Base-by-base conservation (phyloP, 2,113 vertebrate species). In the Cheirogaleus medius region DNA sequence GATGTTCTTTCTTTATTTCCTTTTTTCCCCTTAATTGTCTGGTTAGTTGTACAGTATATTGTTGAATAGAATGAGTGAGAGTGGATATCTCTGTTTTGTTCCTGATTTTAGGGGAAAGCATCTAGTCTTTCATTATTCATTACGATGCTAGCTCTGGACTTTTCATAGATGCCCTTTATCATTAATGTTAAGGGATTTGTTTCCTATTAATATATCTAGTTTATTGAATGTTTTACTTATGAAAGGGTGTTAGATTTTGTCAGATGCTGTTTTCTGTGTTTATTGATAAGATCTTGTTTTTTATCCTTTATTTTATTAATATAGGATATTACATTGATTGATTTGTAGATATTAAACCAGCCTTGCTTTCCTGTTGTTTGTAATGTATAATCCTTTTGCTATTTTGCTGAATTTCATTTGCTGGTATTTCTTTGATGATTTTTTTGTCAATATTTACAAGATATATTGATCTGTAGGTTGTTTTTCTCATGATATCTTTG, bases 331-430 rank as follows among this genome's bases (percentile, higher is more conserved):
- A 86, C 34, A 66, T 32, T 87, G 34, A 56, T 80, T 66, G 27
- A 68, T 58, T 86, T 92, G 84, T 97, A 54, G 52, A 54, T 18
- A 18, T 18, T 54, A 93, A 97, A 74, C 9, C n/a, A 94, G 25
- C 52, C 21, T 76, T 95, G 14, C 37, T 92, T 91, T 68, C 15
- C 7, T 64, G 1, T 83, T 90, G 6, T 87, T 96, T 21, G 44
- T 91, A 42, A n/a, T 91, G 15, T 66, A 29, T 86, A 80, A 21
- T n/a, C 1, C 7, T 74, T 89, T 91, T 93, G 17, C 58, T 95
- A 42, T 92, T 95, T 60, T 96, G 29, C 27, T 93, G 60, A 14
- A 66, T 92, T 89, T 95, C 6, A 9, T 95, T 78, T 95, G 69
- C 20, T 85, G 14, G 17, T 84, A 52, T 94, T 92, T 90, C 34